Conservation (phyloP, 2,113 vertebrate genomes). For the Xiphophorus maculatus region DNA sequence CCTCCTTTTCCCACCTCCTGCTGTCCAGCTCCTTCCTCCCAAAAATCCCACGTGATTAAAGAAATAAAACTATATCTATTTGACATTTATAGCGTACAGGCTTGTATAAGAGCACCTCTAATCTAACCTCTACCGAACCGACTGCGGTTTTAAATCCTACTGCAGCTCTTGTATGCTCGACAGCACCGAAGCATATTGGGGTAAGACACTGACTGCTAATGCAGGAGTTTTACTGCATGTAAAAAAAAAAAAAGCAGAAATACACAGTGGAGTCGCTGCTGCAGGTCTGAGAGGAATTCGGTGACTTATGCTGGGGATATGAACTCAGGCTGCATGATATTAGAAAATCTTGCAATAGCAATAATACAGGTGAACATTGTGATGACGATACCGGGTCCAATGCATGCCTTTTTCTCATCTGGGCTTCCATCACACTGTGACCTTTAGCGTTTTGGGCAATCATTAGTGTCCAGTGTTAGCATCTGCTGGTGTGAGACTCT, state of each 20-base stretch:
- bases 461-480: not conserved
- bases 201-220: not conserved
- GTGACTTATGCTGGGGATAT: too few species aligned
- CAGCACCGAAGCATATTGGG: not conserved
- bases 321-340: too few species aligned
- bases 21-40: not conserved
- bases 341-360: too few species aligned
- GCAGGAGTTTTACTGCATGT: not conserved
- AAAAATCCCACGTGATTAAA: not conserved
- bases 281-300: too few species aligned
- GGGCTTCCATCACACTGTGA: not conserved
- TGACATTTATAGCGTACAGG: not conserved
- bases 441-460: not conserved
- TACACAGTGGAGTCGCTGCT: not conserved
- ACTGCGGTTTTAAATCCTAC: not conserved
- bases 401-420: too few species aligned
- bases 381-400: too few species aligned
- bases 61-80: not conserved
- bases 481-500: not conserved
- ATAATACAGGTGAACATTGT: too few species aligned
- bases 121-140: not conserved
- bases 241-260: not conserved
- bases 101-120: not conserved
- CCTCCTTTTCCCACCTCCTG: not conserved
- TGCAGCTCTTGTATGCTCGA: not conserved